Base-by-base conservation (phyloP, 2,888 invertebrate species). In the Rhamnusium bicolor region DNA sequence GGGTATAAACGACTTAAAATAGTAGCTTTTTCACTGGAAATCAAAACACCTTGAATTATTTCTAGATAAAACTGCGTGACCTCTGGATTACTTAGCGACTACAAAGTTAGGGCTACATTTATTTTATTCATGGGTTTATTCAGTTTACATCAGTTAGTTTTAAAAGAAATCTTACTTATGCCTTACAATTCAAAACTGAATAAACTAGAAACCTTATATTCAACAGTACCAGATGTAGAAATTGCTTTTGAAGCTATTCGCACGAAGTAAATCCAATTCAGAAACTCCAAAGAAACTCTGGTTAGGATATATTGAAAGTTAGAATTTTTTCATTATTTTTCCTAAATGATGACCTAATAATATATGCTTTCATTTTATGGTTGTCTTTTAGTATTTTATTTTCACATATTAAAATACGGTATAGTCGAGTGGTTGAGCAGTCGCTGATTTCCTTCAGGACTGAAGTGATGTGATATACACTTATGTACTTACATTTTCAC, bases 231-330 rank as follows among this genome's bases (percentile, higher is more conserved):
- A 46, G 47, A 2, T 12, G 32, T 18, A 24, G 21, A 61, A 61
- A 61, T 61, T 61, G 61, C 61, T 61, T 61, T 46, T 47, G 21
- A n/a, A 61, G 24, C 46, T 47, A 47, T 61, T 47, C 21, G 10
- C 14, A 19, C 8, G 47, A 47, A 47, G 46, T 47, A 47, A 40
- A 40, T 24, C 47, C 47, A 24, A 24, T 61, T 61, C 19, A 61
- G 61, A 5, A 46, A 61, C 18, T 61, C 46, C 21, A 61, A 58
- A 58, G 18, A 58, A 32, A 29, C 32, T 58, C 19, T 14, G 14
- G 1, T 1, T 16, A 18, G 58, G n/a, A 58, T 14, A 58, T 29
- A 40, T 12, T n/a, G n/a, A n/a, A 40, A n/a, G 12, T n/a, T n/a
- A 1, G 40, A n/a, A 40, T 40, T 40, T 5, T 51, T 51, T 18